Percentiles rank a stretch among this genome's conserved stretches.
phyloP scores from a whole-genome alignment of 2,888 invertebrate genomes.

The Agrilus mali region DNA sequence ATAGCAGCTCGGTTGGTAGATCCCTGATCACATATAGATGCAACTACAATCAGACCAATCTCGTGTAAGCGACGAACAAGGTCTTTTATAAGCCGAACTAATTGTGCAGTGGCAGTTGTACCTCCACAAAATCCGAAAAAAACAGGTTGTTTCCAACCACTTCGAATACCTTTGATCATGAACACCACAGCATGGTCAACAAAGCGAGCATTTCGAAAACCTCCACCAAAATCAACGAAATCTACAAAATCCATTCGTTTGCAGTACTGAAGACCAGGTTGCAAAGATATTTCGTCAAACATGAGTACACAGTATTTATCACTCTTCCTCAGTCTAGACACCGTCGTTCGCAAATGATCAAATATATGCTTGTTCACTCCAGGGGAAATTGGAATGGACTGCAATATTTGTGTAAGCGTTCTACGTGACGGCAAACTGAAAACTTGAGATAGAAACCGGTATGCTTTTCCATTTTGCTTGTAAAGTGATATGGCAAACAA shows the following conservation, averaged over 20 bases:
- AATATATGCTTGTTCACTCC: constrained; percentile 4
- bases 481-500: constrained; percentile 1
- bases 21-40: too few species aligned
- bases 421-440: constrained; percentile 3
- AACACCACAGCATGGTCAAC: constrained; percentile 17
- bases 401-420: not conserved
- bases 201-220: constrained; percentile 5
- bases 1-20: too few species aligned
- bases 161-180: constrained; percentile 14
- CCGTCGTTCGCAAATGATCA: not conserved
- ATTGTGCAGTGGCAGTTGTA: constrained; percentile 8
- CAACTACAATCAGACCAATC: too few species aligned
- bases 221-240: constrained; percentile 12
- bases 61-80: too few species aligned
- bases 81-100: not conserved
- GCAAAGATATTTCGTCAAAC: constrained; percentile 15
- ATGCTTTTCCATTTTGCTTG: constrained; percentile 1
- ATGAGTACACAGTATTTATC: constrained; percentile 11
- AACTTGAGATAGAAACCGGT: constrained; percentile 1
- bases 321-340: not conserved
- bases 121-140: constrained; percentile 13
- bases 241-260: constrained; percentile 8
- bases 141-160: constrained; percentile 18
- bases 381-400: not conserved
- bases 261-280: constrained; percentile 10